phyloP scores from a whole-genome alignment of 2,888 invertebrate genomes.

The Euplexia lucipara region DNA sequence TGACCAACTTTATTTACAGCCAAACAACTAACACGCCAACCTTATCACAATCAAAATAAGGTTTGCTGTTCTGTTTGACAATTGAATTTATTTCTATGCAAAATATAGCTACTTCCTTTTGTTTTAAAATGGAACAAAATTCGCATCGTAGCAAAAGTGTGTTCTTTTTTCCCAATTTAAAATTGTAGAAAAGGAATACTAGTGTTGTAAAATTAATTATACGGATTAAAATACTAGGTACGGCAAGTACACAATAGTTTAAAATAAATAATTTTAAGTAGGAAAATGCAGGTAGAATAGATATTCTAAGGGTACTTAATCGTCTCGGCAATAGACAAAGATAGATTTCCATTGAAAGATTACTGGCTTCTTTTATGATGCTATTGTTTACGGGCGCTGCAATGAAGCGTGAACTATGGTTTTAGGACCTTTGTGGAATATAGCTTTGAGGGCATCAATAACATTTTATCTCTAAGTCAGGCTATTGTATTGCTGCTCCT shows the following conservation, averaged over 20 bases:
- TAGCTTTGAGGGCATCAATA: not conserved
- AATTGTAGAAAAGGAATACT: constrained; percentile 44
- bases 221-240: constrained; percentile 16
- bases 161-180: constrained; percentile 23
- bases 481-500: not conserved
- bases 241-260: constrained; percentile 3
- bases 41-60: not conserved
- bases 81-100: constrained; percentile 17
- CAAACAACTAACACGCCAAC: constrained; percentile 8
- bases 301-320: constrained; percentile 21
- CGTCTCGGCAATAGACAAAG: constrained; percentile 26
- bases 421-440: constrained; percentile 7
- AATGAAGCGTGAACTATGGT: constrained; percentile 34
- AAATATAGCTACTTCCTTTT: constrained; percentile 74
- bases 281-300: constrained; percentile 34
- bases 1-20: constrained; percentile 26
- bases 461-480: not conserved
- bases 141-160: constrained; percentile 66
- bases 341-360: constrained; percentile 47
- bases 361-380: constrained; percentile 35
- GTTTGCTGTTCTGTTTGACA: constrained; percentile 15
- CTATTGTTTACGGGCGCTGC: constrained; percentile 26
- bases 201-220: constrained; percentile 24
- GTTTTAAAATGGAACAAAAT: constrained; percentile 81
- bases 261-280: not conserved